Base-by-base conservation (phyloP, 2,113 vertebrate genomes). In the Nothobranchius kuhntae region DNA sequence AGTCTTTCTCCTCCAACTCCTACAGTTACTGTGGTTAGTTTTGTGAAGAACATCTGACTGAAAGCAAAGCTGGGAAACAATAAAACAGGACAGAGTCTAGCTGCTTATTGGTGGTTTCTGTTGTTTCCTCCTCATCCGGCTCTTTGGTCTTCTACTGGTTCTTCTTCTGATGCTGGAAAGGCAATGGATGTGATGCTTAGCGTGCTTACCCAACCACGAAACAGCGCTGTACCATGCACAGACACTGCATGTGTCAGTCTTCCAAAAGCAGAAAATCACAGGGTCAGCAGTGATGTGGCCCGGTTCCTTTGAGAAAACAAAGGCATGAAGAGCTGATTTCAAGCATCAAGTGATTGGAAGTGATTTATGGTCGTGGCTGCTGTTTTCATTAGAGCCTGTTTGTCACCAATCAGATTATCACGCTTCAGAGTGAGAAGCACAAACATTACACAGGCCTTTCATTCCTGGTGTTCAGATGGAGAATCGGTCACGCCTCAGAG, bases 401-500 rank as follows among this genome's bases (percentile, higher is more conserved):
- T 72, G 65, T 70, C 78, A 76, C 48, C 73, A 77, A 78, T 83
- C 66, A 82, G 60, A 85, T 81, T 80, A 60, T 68, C 80, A 83
- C 57, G 45, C 67, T 30, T 69, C 30, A 26, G 48, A 38, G 55
- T 50, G 40, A 65, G 52, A 8, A 51, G 57, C 14, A 60, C 17
- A 55, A 74, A 64, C 60, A 65, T 53, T 53, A 45, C 30, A 47
- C 67, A 56, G 30, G 30, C 30, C 30, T 30, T 30, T 30, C 1
- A 10, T 53, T 50, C 30, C 35, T 52, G 13, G 13, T 1, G 30
- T 13, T 72, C 13, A 46, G 30, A 30, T 30, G 30, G 30, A 30
- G 30, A 30, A 30, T 30, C 4, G 4, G 30, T 30, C 30, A 3
- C 30, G 30, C 30, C 4, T 30, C 30, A 30, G 30, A 30, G 30